Base-by-base conservation (phyloP, 2,113 vertebrate genomes). In the Phylloscopus trochilus region DNA sequence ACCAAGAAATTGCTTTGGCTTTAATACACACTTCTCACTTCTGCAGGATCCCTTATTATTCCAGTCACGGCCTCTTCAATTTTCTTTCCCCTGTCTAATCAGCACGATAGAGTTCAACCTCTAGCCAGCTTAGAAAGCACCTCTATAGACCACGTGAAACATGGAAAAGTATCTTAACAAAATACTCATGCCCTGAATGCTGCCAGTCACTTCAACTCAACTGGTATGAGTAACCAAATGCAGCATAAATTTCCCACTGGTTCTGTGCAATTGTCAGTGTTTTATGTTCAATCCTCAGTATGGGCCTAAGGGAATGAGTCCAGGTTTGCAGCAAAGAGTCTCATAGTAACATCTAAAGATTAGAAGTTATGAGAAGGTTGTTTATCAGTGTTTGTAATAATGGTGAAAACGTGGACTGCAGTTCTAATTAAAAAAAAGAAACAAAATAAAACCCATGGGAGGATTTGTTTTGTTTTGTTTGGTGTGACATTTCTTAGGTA, bases 161-260 rank as follows among this genome's bases (percentile, higher is more conserved):
- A 37, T 0, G 1, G 55, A 89, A 63, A 59, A 70, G 39, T 39
- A 72, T 67, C 67, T 90, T 72, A 85, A 82, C 56, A 93, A 39
- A 88, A 41, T 63, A 33, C 15, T 76, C 72, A 43, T 79, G 26
- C 11, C 66, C 41, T 79, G 77, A 84, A 79, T 73, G 49, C 55
- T 92, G 16, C 9, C 72, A 92, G 24, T 76, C 51, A 87, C 69
- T 82, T 87, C 41, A 90, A 60, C 43, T 92, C 70, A 77, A 33
- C 43, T 83, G 17, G 1, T 79, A 51, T 33, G 55, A 74, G 69
- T 59, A 37, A 23, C 35, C 49, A 87, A 81, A 68, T 62, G 6
- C 24, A 92, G 44, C 74, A 93, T 63, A 64, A 87, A 96, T 96
- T 95, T 77, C 83, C 47, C 69, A 51, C 24, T 31, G 51, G 17